A percentile compares a stretch with the other conserved stretches of the same genome.
phyloP scores from a whole-genome alignment of 2,113 vertebrate species.

The Mustela lutreola region DNA sequence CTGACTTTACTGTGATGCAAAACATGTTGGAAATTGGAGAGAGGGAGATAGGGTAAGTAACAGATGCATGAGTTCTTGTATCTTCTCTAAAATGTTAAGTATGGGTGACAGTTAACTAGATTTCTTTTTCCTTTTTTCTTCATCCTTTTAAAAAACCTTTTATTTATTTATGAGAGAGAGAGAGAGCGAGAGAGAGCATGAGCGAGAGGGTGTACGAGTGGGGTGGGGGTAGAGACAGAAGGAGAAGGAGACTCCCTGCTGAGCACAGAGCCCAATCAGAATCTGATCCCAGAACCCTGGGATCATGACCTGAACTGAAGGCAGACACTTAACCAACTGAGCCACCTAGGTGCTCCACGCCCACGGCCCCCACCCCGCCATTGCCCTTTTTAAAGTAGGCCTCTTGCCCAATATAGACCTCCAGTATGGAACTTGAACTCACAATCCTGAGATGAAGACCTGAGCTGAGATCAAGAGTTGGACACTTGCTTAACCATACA shows the following conservation, averaged over 20 bases:
- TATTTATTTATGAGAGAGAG: too few species aligned
- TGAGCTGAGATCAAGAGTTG: not conserved
- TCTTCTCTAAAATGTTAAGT: conserved; percentile 41
- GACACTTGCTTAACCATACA: not conserved
- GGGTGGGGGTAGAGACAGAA: not conserved
- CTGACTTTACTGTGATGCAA: conserved; percentile 5
- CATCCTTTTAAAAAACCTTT: not conserved
- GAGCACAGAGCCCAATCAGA: not conserved
- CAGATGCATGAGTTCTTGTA: not conserved
- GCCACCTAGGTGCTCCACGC: not conserved
- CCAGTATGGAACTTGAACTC: not conserved
- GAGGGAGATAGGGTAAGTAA: not conserved
- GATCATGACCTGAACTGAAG: not conserved
- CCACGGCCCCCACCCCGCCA: too few species aligned
- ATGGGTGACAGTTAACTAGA: not conserved
- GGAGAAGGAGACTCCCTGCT: not conserved
- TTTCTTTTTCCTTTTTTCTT: not conserved
- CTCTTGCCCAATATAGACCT: not conserved
- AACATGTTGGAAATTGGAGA: conserved; percentile 6
- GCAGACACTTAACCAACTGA: not conserved
- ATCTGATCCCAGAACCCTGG: not conserved
- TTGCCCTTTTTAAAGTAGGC: not conserved
- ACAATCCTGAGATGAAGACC: not conserved
- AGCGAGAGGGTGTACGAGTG: not conserved
- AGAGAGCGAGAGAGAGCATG: too few species aligned